Evolutionary conservation across 2,888 invertebrate species (phyloP).

Genomic region (Conchocele bisecta): DNA sequence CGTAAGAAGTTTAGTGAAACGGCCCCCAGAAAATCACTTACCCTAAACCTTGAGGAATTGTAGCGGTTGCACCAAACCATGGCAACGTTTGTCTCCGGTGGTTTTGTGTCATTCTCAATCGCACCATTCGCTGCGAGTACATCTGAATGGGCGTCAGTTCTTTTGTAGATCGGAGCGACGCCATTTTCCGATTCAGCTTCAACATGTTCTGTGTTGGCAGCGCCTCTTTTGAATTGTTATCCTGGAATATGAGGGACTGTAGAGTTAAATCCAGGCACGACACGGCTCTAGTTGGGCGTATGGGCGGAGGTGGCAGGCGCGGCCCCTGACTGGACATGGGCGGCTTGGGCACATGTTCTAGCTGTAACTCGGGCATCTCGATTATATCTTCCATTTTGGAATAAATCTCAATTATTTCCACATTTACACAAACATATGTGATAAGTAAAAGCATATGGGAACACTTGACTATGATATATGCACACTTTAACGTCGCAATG

Average conservation of each 20-base stretch:
- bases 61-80: constrained; percentile 49
- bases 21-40: no score
- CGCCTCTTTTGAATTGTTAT: constrained; percentile 28
- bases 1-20: no score
- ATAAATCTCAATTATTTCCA: no score
- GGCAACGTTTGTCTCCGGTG: constrained; percentile 66
- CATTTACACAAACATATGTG: no score
- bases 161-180: constrained; percentile 56
- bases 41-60: constrained; percentile 56
- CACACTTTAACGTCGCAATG: no score
- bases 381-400: no score
- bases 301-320: constrained; percentile 38
- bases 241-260: constrained; percentile 60
- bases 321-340: constrained; percentile 38
- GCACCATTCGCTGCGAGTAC: constrained; percentile 66
- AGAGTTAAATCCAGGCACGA: constrained; percentile 57
- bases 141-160: constrained; percentile 61
- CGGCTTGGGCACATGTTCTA: constrained; percentile 40
- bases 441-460: no score
- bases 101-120: constrained; percentile 68
- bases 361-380: no score
- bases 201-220: constrained; percentile 38
- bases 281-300: constrained; percentile 44
- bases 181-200: constrained; percentile 64
- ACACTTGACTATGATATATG: no score